A percentile compares a stretch with the other conserved stretches of the same genome.
phyloP scores from a whole-genome alignment of 2,888 invertebrate genomes.

The Priocnemis perturbator region DNA sequence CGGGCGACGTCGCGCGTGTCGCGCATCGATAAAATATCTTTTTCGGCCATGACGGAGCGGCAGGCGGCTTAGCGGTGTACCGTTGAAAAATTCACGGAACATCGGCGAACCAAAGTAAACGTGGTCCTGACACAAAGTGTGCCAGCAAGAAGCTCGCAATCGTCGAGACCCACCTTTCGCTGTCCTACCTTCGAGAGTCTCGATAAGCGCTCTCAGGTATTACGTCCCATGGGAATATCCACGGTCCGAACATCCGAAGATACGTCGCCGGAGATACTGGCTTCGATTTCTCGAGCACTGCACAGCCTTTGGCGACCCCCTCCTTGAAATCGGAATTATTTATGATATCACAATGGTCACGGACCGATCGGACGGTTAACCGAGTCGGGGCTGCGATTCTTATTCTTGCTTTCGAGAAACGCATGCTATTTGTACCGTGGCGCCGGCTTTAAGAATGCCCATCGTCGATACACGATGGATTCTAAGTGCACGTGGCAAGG shows the following conservation, averaged over 20 bases:
- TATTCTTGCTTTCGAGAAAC: background rate
- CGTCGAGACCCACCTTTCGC: constrained; percentile 28
- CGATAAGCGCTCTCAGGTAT: constrained; percentile 44
- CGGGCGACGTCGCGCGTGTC: constrained; percentile 2
- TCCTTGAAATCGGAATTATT: background rate
- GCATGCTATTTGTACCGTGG: too few relatives aligned
- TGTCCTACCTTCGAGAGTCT: constrained; percentile 28
- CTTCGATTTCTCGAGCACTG: constrained; percentile 38
- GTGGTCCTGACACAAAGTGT: constrained; percentile 33
- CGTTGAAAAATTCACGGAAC: too few relatives aligned
- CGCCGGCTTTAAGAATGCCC: too few relatives aligned
- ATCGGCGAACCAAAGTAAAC: constrained; percentile 24
- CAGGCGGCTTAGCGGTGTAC: too few relatives aligned
- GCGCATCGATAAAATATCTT: background rate
- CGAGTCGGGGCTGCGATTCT: background rate
- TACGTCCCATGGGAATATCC: constrained; percentile 38
- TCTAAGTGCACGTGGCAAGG: too few relatives aligned
- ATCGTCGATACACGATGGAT: too few relatives aligned
- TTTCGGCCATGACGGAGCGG: background rate
- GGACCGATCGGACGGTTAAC: background rate
- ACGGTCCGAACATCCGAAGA: constrained; percentile 25
- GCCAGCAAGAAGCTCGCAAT: constrained; percentile 37
- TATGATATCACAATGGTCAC: background rate
- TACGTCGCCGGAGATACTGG: constrained; percentile 24
- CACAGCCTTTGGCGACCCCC: constrained; percentile 18